Evolutionary conservation across 2,797 vertebrate species (phyloP).

Genomic region (Tokudaia tokunoshimensis): DNA sequence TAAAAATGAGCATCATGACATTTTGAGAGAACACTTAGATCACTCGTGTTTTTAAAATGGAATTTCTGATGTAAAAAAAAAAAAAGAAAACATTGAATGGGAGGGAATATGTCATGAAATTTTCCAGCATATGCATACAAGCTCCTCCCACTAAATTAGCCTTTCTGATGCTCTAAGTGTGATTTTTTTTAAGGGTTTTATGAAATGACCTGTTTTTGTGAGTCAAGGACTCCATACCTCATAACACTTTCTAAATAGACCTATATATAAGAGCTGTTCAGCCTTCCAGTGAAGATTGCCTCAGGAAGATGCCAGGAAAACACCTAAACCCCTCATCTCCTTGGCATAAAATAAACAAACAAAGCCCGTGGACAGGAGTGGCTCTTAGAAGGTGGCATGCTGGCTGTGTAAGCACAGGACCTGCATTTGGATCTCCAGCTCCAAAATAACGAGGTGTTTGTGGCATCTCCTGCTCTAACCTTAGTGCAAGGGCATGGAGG

Average conservation of each 20-base stretch:
- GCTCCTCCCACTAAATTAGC: background rate
- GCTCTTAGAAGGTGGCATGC: no score
- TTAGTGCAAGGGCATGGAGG: background rate
- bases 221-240: background rate
- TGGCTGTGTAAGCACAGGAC: background rate
- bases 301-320: background rate
- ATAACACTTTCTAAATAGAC: background rate
- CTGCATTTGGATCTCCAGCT: background rate
- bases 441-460: background rate
- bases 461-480: no score
- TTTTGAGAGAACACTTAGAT: slow-evolving; percentile 27
- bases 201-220: background rate
- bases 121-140: background rate
- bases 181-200: background rate
- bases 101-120: background rate
- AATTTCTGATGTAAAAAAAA: background rate
- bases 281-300: background rate
- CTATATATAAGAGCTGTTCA: background rate
- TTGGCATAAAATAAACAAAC: background rate
- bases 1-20: slow-evolving; percentile 11
- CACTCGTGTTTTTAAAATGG: background rate
- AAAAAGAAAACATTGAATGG: background rate
- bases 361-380: background rate
- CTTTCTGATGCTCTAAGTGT: background rate
- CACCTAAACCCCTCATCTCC: background rate